Conservation (phyloP, 2,113 vertebrate genomes). For the Hyperopisus bebe region DNA sequence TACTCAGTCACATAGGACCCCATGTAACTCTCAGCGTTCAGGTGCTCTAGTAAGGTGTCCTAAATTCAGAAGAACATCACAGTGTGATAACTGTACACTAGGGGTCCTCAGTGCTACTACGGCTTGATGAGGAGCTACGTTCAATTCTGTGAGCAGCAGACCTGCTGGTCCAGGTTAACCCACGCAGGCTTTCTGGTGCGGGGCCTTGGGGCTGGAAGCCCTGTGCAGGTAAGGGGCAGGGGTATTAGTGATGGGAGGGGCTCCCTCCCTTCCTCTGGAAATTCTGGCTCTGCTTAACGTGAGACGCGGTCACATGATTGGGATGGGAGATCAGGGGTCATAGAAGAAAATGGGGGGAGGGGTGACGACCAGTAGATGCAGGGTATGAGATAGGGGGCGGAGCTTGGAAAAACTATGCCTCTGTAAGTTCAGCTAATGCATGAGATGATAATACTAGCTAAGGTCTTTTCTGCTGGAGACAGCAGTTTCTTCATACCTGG, state of each 20-base stretch:
- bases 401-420: background rate
- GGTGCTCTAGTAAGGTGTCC: slow-evolving; percentile 38
- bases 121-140: slow-evolving; percentile 28
- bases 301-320: background rate
- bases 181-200: background rate
- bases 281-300: background rate
- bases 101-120: slow-evolving; percentile 33
- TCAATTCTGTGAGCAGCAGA: slow-evolving; percentile 19
- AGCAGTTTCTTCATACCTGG: background rate
- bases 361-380: background rate
- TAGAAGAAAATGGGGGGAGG: background rate
- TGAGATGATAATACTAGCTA: background rate
- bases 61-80: slow-evolving; percentile 33
- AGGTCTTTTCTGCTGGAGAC: background rate
- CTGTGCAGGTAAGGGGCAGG: background rate
- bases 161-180: slow-evolving; percentile 3
- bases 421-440: background rate
- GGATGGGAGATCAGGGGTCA: background rate
- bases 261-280: background rate
- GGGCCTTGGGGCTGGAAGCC: background rate
- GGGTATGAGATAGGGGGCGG: background rate
- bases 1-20: slow-evolving; percentile 55
- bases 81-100: slow-evolving; percentile 43
- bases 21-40: slow-evolving; percentile 49
- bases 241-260: background rate